Base-by-base conservation (phyloP, 2,888 invertebrate genomes). In the Tenthredo scrophulariae region DNA sequence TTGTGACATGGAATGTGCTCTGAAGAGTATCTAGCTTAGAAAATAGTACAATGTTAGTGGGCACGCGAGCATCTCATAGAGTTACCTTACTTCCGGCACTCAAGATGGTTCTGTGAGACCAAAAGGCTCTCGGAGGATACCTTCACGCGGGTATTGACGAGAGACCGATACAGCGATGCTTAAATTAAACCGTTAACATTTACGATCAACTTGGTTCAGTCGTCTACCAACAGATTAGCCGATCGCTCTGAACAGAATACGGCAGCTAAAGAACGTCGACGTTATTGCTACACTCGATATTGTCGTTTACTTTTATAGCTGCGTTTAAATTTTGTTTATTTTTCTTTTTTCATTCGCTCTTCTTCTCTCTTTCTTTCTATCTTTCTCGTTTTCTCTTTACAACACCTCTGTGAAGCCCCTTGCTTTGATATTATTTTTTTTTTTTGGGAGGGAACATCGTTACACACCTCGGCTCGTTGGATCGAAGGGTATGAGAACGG, bases 121-220 rank as follows among this genome's bases (percentile, higher is more conserved):
- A 54, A 50, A 50, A 77, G 54, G 77, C 77, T 77, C 77, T 46
- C 54, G 0, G 22, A 77, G 50, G 3, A 5, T 40, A 50, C 33
- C 77, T 33, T 33, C 1, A 18, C 29, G 22, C 77, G 50, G 22
- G 50, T 33, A 54, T 77, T 29, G 77, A 77, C 77, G 54, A 33
- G 18, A 18, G 26, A 54, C 18, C 77, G 33, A 77, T 77, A 77
- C 46, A 18, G 33, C 54, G 46, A 77, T 29, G 77, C 22, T 50
- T 54, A 50, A 77, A 77, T 77, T 77, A 77, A 80, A 80, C 62
- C 80, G 80, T 80, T 80, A 80, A 58, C 58, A 62, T 80, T 80
- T 58, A 80, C 80, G 80, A 80, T 58, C 26, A n/a, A 50, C 62
- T 80, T 40, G 33, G 40, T 40, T 37, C 58, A 62, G 50, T 77